A percentile compares a stretch with the other conserved stretches of the same genome.
Evolutionary conservation across 2,797 vertebrate species (phyloP).

Genomic region (Pipistrellus pygmaeus): DNA sequence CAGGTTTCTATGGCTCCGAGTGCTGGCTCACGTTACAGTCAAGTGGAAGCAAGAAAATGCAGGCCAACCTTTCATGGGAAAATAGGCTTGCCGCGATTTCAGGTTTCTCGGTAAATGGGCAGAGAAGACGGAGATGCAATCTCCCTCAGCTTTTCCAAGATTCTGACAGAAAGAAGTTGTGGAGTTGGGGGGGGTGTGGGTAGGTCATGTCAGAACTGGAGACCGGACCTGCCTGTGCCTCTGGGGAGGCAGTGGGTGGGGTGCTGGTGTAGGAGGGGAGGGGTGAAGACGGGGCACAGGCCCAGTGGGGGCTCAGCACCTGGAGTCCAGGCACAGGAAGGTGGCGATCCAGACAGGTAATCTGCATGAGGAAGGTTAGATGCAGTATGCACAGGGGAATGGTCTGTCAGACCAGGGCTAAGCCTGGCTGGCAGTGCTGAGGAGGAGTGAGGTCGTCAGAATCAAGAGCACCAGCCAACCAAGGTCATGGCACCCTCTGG

Average conservation of each 20-base stretch:
- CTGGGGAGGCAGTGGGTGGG: not conserved
- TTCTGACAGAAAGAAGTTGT: not conserved
- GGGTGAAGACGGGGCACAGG: not conserved
- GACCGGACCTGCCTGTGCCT: not conserved
- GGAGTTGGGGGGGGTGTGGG: not conserved
- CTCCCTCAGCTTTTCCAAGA: not conserved
- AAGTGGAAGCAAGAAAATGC: constrained; percentile 70
- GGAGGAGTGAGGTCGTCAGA: not conserved
- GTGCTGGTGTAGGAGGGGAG: not conserved
- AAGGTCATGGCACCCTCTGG: not conserved
- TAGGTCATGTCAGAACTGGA: not conserved
- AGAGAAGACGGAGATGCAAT: not conserved
- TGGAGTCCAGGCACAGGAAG: not conserved
- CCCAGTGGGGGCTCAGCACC: not conserved
- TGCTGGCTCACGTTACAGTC: constrained; percentile 61
- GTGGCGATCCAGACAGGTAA: not conserved
- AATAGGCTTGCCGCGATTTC: not conserved
- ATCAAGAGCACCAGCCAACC: not conserved
- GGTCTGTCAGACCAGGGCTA: not conserved
- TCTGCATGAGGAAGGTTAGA: not conserved
- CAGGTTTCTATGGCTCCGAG: constrained; percentile 68
- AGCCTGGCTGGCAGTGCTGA: not conserved
- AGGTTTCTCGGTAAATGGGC: constrained; percentile 31
- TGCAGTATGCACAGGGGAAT: not conserved
- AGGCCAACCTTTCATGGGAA: constrained; percentile 45